Base-by-base conservation (phyloP, 2,888 invertebrate genomes). In the Eupithecia tripunctaria region DNA sequence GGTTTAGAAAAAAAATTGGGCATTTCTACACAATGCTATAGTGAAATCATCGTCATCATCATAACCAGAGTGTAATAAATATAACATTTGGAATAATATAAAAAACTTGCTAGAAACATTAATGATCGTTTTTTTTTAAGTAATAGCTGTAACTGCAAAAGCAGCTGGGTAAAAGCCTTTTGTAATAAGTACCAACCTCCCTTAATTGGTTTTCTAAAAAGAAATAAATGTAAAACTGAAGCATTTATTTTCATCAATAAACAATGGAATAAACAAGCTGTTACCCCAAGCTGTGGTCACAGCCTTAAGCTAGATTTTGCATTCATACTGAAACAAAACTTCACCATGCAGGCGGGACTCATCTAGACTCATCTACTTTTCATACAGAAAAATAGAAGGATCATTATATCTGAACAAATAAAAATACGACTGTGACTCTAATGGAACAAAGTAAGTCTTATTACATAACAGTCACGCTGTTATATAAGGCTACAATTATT, bases 311-410 rank as follows among this genome's bases (percentile, higher is more conserved):
- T 6, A 32, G 32, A 32, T 10, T 36, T 36, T 36, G 36, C 36
- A 36, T 36, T 36, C 36, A 36, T 36, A 36, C 36, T 36, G 36
- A 36, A 36, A 36, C 36, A 36, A 36, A 36, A 36, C 36, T 36
- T 36, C 36, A 10, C 8, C 36, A 36, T 10, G 36, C 36, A 36
- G 10, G 10, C 36, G 10, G 36, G 36, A 36, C 8, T 36, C 36
- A 36, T 36, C 36, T 36, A 10, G n/a, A n/a, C n/a, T 0, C 36
- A 36, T 63, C 8, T n/a, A n/a, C n/a, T n/a, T n/a, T n/a, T n/a
- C 32, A 4, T 74, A 65, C 12, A 47, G 21, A 21, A 73, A 64
- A 67, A 70, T 59, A 70, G 10, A 12, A 21, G 36, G 15, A 21
- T 36, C 14, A 21, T n/a, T n/a, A n/a, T 63, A 21, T 63, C 10